Base-by-base conservation (phyloP, 1,140 invertebrate species). In the Hycleus cichorii region DNA sequence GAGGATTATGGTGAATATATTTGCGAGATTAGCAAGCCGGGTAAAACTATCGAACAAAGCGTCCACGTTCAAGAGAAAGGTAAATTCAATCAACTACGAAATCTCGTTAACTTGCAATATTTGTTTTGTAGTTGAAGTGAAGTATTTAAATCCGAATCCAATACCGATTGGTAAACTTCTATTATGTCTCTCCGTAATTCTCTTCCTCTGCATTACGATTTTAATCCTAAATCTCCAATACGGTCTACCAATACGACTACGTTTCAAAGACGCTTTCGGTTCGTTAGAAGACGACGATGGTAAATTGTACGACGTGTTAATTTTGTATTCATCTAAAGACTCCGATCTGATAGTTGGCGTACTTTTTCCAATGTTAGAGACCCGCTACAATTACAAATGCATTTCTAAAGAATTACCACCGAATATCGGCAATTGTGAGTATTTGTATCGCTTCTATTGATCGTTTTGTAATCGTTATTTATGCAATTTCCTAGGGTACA, bases 1-100 rank as follows among this genome's bases (percentile, higher is more conserved):
- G 80, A 82, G 60, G 83, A 88, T 75, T 86, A 84, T 68, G 84
- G 84, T 12, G 77, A 80, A 49, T 89, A 88, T 70, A 76, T 79
- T 57, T 89, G 86, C 69, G 61, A 60, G 12, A 70, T 75, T 55
- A 69, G 27, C 8, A 74, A 71, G 57, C 70, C 72, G 7, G 70
- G 71, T 44, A 69, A 63, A 50, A 62, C 60, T 5, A 67, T 67
- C 9, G 51, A 64, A 12, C 38, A 58, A 48, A 42, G 25, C 11
- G 66, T 72, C 5, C 61, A 57, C 9, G 49, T 73, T 9, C 47
- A 25, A 42, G 64, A 69, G 64, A 69, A 59, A 68, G 63, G 67
- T 70, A 62, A 63, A 45, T 32, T 10, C 25, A 49, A 26, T 25
- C 2, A 57, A 24, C 2, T 43, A 44, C 8, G 6, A 43, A 18